phyloP scores from a whole-genome alignment of 2,113 vertebrate species.

The Loxodonta africana region DNA sequence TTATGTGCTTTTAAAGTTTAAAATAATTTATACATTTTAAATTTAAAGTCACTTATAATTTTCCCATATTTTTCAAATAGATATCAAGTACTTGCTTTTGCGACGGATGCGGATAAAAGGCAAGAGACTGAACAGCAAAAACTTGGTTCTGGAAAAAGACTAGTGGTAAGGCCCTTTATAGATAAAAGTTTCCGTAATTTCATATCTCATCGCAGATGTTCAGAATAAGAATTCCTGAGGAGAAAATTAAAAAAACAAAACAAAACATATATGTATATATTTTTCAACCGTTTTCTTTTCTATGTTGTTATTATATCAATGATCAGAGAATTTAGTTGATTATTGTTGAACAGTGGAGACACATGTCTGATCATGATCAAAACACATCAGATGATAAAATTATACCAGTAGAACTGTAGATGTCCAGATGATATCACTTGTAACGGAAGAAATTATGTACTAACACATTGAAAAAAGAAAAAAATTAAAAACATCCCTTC shows the following conservation, averaged over 20 bases:
- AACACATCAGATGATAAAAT: not conserved
- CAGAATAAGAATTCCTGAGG: constrained; percentile 37
- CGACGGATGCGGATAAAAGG: constrained; percentile 95
- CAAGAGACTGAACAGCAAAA: constrained; percentile 93
- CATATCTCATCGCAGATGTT: not conserved
- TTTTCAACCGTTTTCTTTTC: constrained; percentile 13
- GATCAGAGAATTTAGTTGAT: constrained; percentile 6
- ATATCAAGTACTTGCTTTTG: constrained; percentile 97
- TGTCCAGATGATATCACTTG: not conserved
- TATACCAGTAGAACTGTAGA: not conserved
- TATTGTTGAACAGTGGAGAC: not conserved
- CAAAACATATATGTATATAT: not conserved
- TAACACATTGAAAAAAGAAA: not conserved
- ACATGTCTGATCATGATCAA: not conserved
- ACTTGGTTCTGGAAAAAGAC: constrained; percentile 94
- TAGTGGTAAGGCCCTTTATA: constrained; percentile 87
- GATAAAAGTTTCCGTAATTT: constrained; percentile 5
- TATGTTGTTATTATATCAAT: not conserved
- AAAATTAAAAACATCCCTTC: not conserved
- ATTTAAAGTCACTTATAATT: constrained; percentile 7
- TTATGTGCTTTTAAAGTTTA: constrained; percentile 43
- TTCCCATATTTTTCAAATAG: constrained; percentile 85
- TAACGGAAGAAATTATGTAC: not conserved
- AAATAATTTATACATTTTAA: constrained; percentile 31
- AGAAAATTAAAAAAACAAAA: not conserved